Percentiles rank a stretch among this genome's conserved stretches.
These are phyloP conservation scores for Digitonthophagus gazella DNA, from an alignment of 2,888 invertebrate species.

Conservation along the genomic window DNA sequence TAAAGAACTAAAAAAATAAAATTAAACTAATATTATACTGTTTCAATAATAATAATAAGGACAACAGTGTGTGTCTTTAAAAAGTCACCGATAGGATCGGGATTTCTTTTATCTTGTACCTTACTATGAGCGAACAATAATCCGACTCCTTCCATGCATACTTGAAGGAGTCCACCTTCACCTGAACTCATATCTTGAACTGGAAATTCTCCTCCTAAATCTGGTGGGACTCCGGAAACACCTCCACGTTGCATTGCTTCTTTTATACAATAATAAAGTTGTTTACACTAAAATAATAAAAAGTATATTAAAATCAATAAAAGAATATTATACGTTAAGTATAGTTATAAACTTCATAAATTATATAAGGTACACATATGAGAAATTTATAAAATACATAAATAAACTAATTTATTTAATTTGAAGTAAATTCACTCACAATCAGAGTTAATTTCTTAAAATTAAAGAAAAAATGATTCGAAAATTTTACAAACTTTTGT, in stretches of 20 bases:
- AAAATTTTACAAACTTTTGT: too few relatives aligned
- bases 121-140: slow-evolving; percentile 99
- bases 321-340: slow-evolving; percentile 17
- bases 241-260: slow-evolving; percentile 96
- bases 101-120: slow-evolving; percentile 60
- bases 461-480: too few relatives aligned
- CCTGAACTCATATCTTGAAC: slow-evolving; percentile 96
- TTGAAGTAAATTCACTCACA: too few relatives aligned
- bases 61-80: background rate
- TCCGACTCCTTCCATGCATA: slow-evolving; percentile 99
- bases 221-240: slow-evolving; percentile 64
- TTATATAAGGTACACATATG: too few relatives aligned
- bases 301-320: slow-evolving; percentile 8
- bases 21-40: background rate
- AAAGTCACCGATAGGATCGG: background rate
- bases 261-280: slow-evolving; percentile 97
- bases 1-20: slow-evolving; percentile 16
- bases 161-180: slow-evolving; percentile 95
- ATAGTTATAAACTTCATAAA: too few relatives aligned
- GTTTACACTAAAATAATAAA: slow-evolving; percentile 77
- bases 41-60: too few relatives aligned
- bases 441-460: too few relatives aligned
- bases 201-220: slow-evolving; percentile 95
- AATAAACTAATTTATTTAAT: too few relatives aligned
- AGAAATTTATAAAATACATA: too few relatives aligned